phyloP scores from a whole-genome alignment of 2,797 vertebrate genomes.

The Microcaecilia unicolor region DNA sequence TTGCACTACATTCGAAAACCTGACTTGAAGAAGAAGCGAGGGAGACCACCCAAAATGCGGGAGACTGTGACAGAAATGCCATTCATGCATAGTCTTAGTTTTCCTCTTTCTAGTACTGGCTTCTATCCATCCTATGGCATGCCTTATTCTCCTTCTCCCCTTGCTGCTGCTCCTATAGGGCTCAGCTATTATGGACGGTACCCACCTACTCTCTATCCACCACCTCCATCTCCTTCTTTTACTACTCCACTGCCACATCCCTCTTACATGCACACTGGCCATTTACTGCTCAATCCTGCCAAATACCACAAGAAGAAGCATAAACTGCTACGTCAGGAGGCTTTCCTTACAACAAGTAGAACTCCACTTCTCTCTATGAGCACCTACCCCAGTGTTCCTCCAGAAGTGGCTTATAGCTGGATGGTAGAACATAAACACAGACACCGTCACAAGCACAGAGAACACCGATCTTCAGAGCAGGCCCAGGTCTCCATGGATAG shows the following conservation, averaged over 20 bases:
- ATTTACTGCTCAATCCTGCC: slow-evolving; percentile 86
- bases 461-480: slow-evolving; percentile 63
- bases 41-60: slow-evolving; percentile 88
- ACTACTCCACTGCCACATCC: slow-evolving; percentile 73
- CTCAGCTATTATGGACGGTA: slow-evolving; percentile 87
- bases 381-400: slow-evolving; percentile 72
- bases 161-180: slow-evolving; percentile 74
- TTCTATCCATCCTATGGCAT: slow-evolving; percentile 94
- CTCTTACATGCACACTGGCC: slow-evolving; percentile 88
- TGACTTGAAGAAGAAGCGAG: slow-evolving; percentile 79
- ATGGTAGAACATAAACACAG: slow-evolving; percentile 82
- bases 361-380: slow-evolving; percentile 76
- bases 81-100: slow-evolving; percentile 90
- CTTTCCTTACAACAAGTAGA: slow-evolving; percentile 59
- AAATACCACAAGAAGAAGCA: slow-evolving; percentile 91
- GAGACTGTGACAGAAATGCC: slow-evolving; percentile 94
- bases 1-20: slow-evolving; percentile 88
- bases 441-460: slow-evolving; percentile 79
- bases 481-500: slow-evolving; percentile 50
- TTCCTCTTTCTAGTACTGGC: slow-evolving; percentile 69
- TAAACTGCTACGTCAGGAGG: slow-evolving; percentile 80
- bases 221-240: slow-evolving; percentile 76
- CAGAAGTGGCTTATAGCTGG: slow-evolving; percentile 78
- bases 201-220: slow-evolving; percentile 81
- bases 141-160: slow-evolving; percentile 82